Base-by-base conservation (phyloP, 23 tunicate species). In the Botrylloides violaceus region DNA sequence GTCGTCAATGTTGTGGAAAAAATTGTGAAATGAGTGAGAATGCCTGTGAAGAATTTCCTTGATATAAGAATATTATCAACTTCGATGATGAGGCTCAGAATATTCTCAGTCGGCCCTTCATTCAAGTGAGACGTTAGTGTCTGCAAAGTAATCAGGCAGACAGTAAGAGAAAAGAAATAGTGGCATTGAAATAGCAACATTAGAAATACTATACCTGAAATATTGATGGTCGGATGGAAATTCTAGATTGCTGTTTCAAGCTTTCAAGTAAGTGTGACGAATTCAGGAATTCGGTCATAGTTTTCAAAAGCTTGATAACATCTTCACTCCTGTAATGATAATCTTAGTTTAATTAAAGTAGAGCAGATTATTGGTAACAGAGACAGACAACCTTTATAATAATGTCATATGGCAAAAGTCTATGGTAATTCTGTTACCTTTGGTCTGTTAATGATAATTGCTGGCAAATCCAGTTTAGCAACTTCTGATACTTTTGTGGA, bases 391-490 rank as follows among this genome's bases (percentile, higher is more conserved):
- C n/a, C n/a, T n/a, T n/a, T n/a, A n/a, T n/a, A n/a, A n/a, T n/a
- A n/a, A n/a, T n/a, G n/a, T n/a, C n/a, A n/a, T n/a, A n/a, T n/a
- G n/a, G n/a, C n/a, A n/a, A n/a, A n/a, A n/a, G n/a, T n/a, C n/a
- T n/a, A n/a, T n/a, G n/a, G n/a, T n/a, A n/a, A n/a, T n/a, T n/a
- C n/a, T n/a, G n/a, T 7, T 21, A 59, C 64, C 64, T 59, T 9
- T 59, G 29, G 27, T 21, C 36, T 3, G 7, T 21, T 19, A 33
- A 31, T 31, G 70, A 3, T 28, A 63, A 63, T 0, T 43, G 58
- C 24, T 4, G 5, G 29, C 74, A 35, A 25, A 68, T 19, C 74
- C 74, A 68, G 28, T 37, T 68, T 56, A 68, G 2, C 24, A 68
- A 26, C 23, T 23, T 32, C 58, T 68, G 74, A 68, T 37, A 26